These are phyloP conservation scores for Scomberomorus guttatus DNA, from an alignment of 2,797 vertebrate species.

Conservation along the genomic window DNA sequence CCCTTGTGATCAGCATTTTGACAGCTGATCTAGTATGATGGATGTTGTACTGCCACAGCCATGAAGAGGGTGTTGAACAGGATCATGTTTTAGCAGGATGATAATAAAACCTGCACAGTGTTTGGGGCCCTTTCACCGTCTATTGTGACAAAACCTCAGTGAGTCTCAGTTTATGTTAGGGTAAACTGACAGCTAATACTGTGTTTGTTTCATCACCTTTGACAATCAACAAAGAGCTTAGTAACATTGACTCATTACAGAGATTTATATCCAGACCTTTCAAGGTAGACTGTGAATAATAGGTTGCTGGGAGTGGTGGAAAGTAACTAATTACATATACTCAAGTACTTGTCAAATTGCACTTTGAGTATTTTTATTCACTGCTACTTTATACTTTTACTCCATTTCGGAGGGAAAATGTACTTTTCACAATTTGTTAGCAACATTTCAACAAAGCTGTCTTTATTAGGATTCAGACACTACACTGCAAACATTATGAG, in stretches of 20 bases:
- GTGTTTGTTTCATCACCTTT: constrained; percentile 14
- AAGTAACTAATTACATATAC: no score
- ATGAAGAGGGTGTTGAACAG: constrained; percentile 32
- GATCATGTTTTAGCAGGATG: constrained; percentile 38
- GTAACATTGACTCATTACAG: not conserved
- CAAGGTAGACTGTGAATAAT: not conserved
- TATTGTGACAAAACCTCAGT: constrained; percentile 33
- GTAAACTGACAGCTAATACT: constrained; percentile 22
- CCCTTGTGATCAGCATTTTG: constrained; percentile 68
- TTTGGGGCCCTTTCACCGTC: constrained; percentile 22
- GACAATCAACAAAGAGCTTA: constrained; percentile 5
- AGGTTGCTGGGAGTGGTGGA: not conserved
- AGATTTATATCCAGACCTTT: constrained; percentile 1
- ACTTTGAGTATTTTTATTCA: not conserved
- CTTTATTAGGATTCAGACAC: not conserved
- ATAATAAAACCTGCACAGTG: constrained; percentile 27
- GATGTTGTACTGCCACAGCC: constrained; percentile 65
- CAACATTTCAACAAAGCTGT: not conserved
- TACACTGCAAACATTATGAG: not conserved
- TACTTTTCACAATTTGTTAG: not conserved
- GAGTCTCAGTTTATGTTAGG: not conserved
- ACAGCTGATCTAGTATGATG: constrained; percentile 79
- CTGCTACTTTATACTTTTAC: not conserved
- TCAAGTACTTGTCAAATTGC: not conserved
- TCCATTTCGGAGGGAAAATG: not conserved